Evolutionary conservation across 2,888 invertebrate species (phyloP), one percentile per base, ranked within the genome.

Genomic region (Spodoptera exigua): DNA sequence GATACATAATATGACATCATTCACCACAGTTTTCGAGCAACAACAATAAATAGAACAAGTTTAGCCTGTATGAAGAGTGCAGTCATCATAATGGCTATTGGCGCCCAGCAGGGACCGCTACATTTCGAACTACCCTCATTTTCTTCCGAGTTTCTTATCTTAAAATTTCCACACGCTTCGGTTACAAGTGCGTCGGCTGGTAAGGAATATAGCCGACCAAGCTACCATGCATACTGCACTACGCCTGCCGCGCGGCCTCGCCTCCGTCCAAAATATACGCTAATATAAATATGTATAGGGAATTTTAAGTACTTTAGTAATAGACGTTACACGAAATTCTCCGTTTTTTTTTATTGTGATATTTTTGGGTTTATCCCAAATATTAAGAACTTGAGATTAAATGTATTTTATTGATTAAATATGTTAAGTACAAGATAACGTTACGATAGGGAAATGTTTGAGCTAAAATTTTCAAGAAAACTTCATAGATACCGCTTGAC

Each of bases 151-250:
- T 16, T 17, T 34, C 60, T 34, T 21, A 12, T 40, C 1, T 48
- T 32, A 27, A 13, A 43, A 21, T 74, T 76, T 84, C 87, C 86
- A 89, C 87, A 84, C 84, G 81, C 78, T 87, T 86, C 79, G 86
- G 87, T 83, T 86, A 87, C 87, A 84, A 70, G 83, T 87, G 85
- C 77, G 82, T 81, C 90, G 88, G 85, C 90, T 79, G 81, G 81
- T 85, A 79, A 74, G 87, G 84, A 85, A 85, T 84, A 81, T 81
- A 80, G 88, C 85, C 90, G 89, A 84, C 87, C 64, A 89, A 90
- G 89, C 93, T 89, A 90, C 90, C 89, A 93, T 93, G 93, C 92
- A 92, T 79, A 86, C 84, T 83, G 86, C 87, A 86, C 89, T 89
- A 89, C 87, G 65, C 55, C 72, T 70, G 76, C 82, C 87, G 78